These are phyloP conservation scores for Neodiprion virginianus DNA, from an alignment of 1,140 invertebrate species.

Conservation along the genomic window DNA sequence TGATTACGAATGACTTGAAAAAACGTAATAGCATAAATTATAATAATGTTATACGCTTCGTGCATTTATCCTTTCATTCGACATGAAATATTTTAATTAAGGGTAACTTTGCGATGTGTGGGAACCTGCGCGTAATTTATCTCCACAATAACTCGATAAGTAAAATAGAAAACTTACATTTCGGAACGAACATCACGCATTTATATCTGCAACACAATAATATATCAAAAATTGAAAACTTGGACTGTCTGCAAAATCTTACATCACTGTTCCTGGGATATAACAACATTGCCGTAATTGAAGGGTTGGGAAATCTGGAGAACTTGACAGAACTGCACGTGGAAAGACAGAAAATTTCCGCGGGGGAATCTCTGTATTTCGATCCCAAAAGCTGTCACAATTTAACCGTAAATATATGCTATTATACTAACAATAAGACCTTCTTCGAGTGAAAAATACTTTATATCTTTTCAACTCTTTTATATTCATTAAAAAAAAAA, in stretches of 20 bases:
- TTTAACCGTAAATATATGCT: conserved; percentile 64
- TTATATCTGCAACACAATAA: conserved; percentile 75
- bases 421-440: conserved; percentile 4
- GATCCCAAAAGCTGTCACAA: conserved; percentile 67
- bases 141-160: conserved; percentile 69
- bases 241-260: conserved; percentile 65
- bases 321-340: conserved; percentile 72
- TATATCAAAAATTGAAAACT: conserved; percentile 69
- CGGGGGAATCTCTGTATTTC: conserved; percentile 69
- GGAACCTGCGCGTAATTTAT: conserved; percentile 67
- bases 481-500: conserved; percentile 14
- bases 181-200: conserved; percentile 66
- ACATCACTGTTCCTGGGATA: conserved; percentile 72
- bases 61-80: background rate
- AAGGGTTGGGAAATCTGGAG: conserved; percentile 68
- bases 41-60: conserved; percentile 13
- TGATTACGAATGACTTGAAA: too few species aligned
- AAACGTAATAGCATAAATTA: background rate
- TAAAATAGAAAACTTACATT: conserved; percentile 68
- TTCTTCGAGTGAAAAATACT: conserved; percentile 19
- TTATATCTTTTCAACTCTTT: background rate
- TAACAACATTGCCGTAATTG: conserved; percentile 72
- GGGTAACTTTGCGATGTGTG: conserved; percentile 61
- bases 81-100: conserved; percentile 40
- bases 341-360: conserved; percentile 68